Evolutionary conservation across 2,888 invertebrate species (phyloP), one percentile per base, ranked within the genome.

Genomic region (Parthenolecanium corni): DNA sequence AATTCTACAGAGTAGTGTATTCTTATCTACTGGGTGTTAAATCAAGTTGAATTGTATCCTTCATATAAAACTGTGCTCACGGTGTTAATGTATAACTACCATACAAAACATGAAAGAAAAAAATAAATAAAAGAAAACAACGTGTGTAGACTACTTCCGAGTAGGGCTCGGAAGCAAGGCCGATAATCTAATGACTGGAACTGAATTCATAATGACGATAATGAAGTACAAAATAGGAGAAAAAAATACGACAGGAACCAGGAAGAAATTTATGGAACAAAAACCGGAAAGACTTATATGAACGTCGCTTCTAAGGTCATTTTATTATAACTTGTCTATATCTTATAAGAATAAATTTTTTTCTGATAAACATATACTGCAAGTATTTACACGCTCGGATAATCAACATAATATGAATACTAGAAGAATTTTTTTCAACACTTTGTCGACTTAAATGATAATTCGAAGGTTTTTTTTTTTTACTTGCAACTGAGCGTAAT

Each of bases 211-310:
- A 49, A 49, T 49, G 12, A 21, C 23, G 18, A 54, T 42, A 54
- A 54, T 40, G 24, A 54, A 54, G 54, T 40, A 38, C 42, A 42
- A 6, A 42, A 21, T 18, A 24, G 16, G 24, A 42, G 42, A 54
- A n/a, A 54, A 54, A 38, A 40, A 23, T 54, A 42, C 44, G 12
- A 54, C 44, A 54, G 54, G 54, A 54, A 54, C 54, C 54, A 54
- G 54, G 54, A 54, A 54, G 54, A 49, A 21, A 21, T 21, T 49
- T 4, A 21, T 12, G 18, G 49, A 12, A 21, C 38, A 42, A 54
- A 49, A 54, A 54, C 38, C 54, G 54, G 54, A 54, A 54, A 40
- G 36, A 23, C 42, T 42, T 42, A 9, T 42, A 42, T 14, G 44
- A 16, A 9, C 44, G 44, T 18, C 6, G n/a, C 14, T 42, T n/a